phyloP scores from a whole-genome alignment of 2,797 vertebrate species.

The Danio albolineatus region DNA sequence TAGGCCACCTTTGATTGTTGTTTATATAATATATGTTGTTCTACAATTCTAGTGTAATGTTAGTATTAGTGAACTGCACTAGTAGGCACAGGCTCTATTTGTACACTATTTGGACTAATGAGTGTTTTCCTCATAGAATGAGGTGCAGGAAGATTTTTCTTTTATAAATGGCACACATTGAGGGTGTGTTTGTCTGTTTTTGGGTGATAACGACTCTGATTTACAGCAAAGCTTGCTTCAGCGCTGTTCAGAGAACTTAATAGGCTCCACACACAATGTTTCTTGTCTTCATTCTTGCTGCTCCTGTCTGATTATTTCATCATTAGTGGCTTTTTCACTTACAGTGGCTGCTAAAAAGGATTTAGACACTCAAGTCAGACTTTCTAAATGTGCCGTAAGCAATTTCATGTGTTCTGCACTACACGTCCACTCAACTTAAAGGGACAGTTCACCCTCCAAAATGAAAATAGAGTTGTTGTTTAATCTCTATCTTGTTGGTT shows the following conservation, averaged over 20 bases:
- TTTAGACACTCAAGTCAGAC: neutral
- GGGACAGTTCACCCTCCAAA: too few relatives aligned
- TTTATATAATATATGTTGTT: too few relatives aligned
- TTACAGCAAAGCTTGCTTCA: constrained; percentile 12
- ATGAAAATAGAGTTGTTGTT: too few relatives aligned
- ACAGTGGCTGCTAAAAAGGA: neutral
- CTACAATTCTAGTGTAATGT: neutral
- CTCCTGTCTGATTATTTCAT: neutral
- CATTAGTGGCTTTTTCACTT: neutral
- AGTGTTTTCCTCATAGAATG: neutral
- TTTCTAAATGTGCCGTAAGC: neutral
- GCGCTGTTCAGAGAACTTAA: constrained; percentile 6
- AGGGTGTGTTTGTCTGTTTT: constrained; percentile 19
- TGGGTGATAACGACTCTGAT: constrained; percentile 5
- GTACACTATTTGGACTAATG: neutral
- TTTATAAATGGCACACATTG: neutral
- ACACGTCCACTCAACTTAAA: neutral
- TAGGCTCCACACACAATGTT: neutral
- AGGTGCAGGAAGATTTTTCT: neutral
- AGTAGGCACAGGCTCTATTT: neutral
- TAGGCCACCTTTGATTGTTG: too few relatives aligned
- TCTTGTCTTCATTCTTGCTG: neutral
- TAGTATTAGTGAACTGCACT: neutral
- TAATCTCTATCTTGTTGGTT: too few relatives aligned
- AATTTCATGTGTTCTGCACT: neutral